A percentile compares a stretch with the other conserved stretches of the same genome.
Evolutionary conservation across 2,113 vertebrate species (phyloP).

Genomic region (Trichomycterus rosablanca): DNA sequence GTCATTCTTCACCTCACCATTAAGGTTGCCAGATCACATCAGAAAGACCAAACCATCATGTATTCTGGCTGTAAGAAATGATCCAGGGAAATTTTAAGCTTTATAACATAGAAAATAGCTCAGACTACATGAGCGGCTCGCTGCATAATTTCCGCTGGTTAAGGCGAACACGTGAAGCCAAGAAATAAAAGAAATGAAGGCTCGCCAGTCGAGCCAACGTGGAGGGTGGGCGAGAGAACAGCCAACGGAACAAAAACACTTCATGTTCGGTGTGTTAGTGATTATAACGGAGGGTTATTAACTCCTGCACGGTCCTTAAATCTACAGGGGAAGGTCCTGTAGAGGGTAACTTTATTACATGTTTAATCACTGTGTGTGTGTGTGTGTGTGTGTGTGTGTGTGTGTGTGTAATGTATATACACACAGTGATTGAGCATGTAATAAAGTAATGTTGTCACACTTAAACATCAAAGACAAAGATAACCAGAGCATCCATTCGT

Average conservation of each 20-base stretch:
- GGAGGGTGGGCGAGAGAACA: slow-evolving; percentile 13
- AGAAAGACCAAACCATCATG: slow-evolving; percentile 24
- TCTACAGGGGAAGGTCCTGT: slow-evolving; percentile 20
- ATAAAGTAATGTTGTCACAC: too few species aligned
- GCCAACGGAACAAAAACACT: slow-evolving; percentile 22
- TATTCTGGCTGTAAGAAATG: slow-evolving; percentile 13
- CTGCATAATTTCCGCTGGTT: slow-evolving; percentile 25
- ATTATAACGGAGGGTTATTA: slow-evolving; percentile 33
- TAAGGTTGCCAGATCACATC: slow-evolving; percentile 3
- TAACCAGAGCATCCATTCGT: too few species aligned
- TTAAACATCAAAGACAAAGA: too few species aligned
- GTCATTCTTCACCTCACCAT: background rate
- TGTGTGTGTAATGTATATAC: too few species aligned
- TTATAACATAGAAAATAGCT: slow-evolving; percentile 30
- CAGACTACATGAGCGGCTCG: slow-evolving; percentile 20
- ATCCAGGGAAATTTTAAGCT: slow-evolving; percentile 23
- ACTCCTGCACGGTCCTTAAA: slow-evolving; percentile 27
- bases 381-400: too few species aligned
- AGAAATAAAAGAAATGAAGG: slow-evolving; percentile 25
- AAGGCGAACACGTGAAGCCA: too few species aligned
- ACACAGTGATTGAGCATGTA: slow-evolving; percentile 31
- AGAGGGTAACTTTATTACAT: slow-evolving; percentile 25
- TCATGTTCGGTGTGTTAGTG: slow-evolving; percentile 24
- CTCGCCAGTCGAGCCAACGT: slow-evolving; percentile 16
- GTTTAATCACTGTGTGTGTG: slow-evolving; percentile 32